These are phyloP conservation scores for Lagodon rhomboides DNA, from an alignment of 2,797 vertebrate species.

Conservation along the genomic window DNA sequence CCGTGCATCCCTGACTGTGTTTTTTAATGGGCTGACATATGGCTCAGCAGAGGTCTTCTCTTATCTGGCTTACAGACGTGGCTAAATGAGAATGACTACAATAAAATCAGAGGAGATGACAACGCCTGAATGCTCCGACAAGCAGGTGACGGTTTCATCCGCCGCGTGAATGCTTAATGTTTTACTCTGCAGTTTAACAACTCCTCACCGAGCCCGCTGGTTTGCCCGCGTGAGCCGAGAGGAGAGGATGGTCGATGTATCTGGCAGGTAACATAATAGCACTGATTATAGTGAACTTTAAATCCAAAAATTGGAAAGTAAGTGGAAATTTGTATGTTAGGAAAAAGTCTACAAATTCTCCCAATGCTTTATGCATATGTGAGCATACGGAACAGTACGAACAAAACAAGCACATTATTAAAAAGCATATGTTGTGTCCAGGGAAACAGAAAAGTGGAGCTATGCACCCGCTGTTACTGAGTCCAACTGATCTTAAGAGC, in stretches of 20 bases:
- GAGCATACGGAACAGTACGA: conserved; percentile 18
- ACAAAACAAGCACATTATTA: conserved; percentile 52
- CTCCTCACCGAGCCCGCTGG: conserved; percentile 17
- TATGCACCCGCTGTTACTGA: conserved; percentile 38
- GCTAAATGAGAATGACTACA: conserved; percentile 53
- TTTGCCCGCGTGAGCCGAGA: conserved; percentile 16
- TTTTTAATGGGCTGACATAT: conserved; percentile 61
- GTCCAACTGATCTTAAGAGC: conserved; percentile 53
- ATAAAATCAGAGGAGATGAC: conserved; percentile 56
- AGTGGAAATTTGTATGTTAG: conserved; percentile 10
- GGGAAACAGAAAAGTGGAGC: conserved; percentile 42
- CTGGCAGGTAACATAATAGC: background rate
- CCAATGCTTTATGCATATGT: conserved; percentile 12
- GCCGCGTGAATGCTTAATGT: conserved; percentile 18
- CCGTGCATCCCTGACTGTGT: conserved; percentile 38
- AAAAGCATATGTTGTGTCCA: conserved; percentile 47
- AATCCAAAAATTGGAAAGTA: conserved; percentile 25
- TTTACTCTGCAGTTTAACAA: conserved; percentile 34
- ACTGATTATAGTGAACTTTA: background rate
- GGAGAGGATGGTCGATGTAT: conserved; percentile 13
- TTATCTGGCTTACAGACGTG: conserved; percentile 54
- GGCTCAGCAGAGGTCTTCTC: conserved; percentile 51
- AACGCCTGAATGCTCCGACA: conserved; percentile 31
- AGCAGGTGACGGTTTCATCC: conserved; percentile 37
- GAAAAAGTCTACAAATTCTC: background rate